Evolutionary conservation across 2,113 vertebrate genomes (phyloP), one percentile per base, ranked within the genome.

Genomic region (Prinia subflava): DNA sequence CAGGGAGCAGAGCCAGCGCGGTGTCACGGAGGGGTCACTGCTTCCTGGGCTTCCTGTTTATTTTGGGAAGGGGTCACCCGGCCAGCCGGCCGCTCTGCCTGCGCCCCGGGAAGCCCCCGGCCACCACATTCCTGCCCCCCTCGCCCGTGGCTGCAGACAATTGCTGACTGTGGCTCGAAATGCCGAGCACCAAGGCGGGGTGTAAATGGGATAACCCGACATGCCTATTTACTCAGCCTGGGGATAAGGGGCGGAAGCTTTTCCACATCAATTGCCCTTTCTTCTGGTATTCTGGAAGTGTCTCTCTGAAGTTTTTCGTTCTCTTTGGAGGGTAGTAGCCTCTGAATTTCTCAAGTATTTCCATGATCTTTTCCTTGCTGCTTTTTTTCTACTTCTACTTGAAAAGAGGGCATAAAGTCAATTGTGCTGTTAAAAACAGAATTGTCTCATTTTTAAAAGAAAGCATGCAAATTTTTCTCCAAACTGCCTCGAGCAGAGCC

Each of bases 11-110:
- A 95, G 90, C 83, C 18, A 68, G 71, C 37, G 4, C 11, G 1
- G 89, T 94, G 96, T 95, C 75, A 63, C 7, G 1, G 25, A 74
- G 47, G 76, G 96, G 96, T 97, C 96, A 96, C 39, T 3, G 87
- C 88, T 96, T 96, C 93, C 81, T 20, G 24, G 87, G 87, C 93
- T 97, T 97, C 97, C 96, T 97, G 97, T 97, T 97, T 97, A 96
- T 97, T 97, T 96, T 96, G 94, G 95, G 96, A 95, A 95, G 90
- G 91, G 95, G 91, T 96, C 92, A 93, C 80, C 37, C 37, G 31
- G 91, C 83, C 64, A 9, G 76, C 74, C 25, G 21, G 53, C 83
- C 35, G 19, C 83, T 92, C 93, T 87, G 95, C 70, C 69, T 30
- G 30, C 13, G 1, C 83, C 60, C 85, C n/a, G 16, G 95, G 93